Percentiles rank a stretch among this genome's conserved stretches.
Conservation (phyloP, 2,113 vertebrate genomes). For the Nycticorax nycticorax region DNA sequence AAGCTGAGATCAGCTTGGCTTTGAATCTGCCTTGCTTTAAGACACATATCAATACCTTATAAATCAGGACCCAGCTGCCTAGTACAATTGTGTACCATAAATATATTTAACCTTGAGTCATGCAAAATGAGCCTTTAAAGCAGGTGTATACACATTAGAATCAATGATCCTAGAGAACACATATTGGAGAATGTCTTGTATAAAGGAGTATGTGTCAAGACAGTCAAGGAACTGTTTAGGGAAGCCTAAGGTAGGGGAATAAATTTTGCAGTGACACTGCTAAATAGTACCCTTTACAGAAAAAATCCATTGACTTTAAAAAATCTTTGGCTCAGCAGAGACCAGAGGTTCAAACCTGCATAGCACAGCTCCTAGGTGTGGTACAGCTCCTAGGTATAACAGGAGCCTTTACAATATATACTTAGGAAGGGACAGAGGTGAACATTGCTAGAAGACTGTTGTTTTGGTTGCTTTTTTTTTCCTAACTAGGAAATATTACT, state of each 20-base stretch:
- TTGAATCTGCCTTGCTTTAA: background rate
- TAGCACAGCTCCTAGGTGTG: background rate
- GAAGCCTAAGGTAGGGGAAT: background rate
- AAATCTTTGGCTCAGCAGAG: background rate
- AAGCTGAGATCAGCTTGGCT: background rate
- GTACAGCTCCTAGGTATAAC: background rate
- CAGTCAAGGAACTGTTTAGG: background rate
- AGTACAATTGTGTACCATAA: background rate
- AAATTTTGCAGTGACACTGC: background rate
- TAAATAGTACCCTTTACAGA: background rate
- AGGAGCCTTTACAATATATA: background rate
- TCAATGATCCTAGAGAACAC: slow-evolving; percentile 14
- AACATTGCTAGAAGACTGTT: background rate
- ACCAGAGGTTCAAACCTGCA: background rate
- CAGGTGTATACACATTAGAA: background rate
- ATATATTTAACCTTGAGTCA: slow-evolving; percentile 51
- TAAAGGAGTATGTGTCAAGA: slow-evolving; percentile 26
- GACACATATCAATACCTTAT: slow-evolving; percentile 2
- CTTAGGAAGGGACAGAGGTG: background rate
- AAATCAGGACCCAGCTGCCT: slow-evolving; percentile 2
- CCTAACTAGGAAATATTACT: background rate
- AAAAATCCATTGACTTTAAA: background rate
- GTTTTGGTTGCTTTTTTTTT: background rate
- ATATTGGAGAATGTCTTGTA: background rate
- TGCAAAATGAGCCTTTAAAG: slow-evolving; percentile 35